Conservation (phyloP, 2,888 invertebrate species). For the Dromius quadrimaculatus region DNA sequence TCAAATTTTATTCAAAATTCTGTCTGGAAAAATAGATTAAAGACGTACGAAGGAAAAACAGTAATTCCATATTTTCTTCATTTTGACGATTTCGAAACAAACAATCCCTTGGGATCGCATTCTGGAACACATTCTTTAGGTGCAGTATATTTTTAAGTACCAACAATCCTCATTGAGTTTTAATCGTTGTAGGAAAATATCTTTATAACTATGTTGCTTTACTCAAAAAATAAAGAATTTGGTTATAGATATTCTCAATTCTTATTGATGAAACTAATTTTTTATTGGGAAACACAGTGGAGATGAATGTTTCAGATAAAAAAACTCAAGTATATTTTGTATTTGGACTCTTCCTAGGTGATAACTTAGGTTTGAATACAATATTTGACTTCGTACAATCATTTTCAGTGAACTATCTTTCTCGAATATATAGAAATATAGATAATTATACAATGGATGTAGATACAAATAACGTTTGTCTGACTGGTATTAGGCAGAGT, state of each 20-base stretch:
- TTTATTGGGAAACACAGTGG: background rate
- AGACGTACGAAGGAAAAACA: constrained; percentile 16
- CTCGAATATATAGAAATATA: constrained; percentile 52
- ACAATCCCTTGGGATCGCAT: no score
- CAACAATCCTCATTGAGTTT: constrained; percentile 51
- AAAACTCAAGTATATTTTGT: constrained; percentile 49
- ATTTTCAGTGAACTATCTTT: constrained; percentile 49
- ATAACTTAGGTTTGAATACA: constrained; percentile 53
- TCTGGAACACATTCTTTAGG: constrained; percentile 54
- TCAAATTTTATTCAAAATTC: constrained; percentile 53
- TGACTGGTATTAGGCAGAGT: constrained; percentile 53
- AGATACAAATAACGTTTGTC: constrained; percentile 40
- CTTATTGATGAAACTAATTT: no score
- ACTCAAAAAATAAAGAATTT: constrained; percentile 41
- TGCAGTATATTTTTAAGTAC: constrained; percentile 53
- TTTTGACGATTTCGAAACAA: no score
- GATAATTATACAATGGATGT: constrained; percentile 50
- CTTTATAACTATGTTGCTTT: constrained; percentile 52
- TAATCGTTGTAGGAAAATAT: constrained; percentile 51
- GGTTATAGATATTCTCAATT: constrained; percentile 36
- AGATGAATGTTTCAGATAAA: background rate
- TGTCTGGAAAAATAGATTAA: constrained; percentile 52
- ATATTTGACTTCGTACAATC: constrained; percentile 50
- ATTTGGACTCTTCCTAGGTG: constrained; percentile 49
- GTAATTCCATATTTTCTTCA: no score